Base-by-base conservation (phyloP, 2,888 invertebrate genomes). In the Phyllotreta striolata region DNA sequence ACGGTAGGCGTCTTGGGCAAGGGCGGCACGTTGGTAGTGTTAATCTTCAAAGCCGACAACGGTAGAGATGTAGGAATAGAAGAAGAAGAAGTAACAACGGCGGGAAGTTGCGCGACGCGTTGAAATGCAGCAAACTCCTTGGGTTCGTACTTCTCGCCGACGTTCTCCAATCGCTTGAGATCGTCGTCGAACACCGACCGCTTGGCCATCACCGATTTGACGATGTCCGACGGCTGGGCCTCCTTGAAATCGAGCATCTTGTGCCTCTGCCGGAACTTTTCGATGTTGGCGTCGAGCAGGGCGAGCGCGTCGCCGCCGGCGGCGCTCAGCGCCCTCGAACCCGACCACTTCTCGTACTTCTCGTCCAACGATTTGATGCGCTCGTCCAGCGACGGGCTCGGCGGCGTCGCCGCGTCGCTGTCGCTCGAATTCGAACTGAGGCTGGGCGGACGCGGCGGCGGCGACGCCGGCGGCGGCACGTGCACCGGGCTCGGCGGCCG, bases 101-200 rank as follows among this genome's bases (percentile, higher is more conserved):
- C 34, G 49, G 70, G 59, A 43, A 57, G 40, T 38, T 44, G 44
- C 14, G 58, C 24, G 12, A 40, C 43, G 35, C 79, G 77, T 38
- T 80, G 74, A 73, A 78, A 78, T 49, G 74, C 67, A 56, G 81
- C 81, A 72, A 86, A 87, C 67, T 87, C 87, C 70, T 80, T 85
- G 66, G 85, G 88, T 83, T 95, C 88, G 83, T 94, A 89, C 83
- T 93, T 89, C 81, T 95, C 89, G 78, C 90, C 86, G 63, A 92
- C 90, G 75, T 93, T 93, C 80, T 96, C 96, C 63, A 98, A 84
- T 39, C 98, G 86, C 81, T 96, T 95, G 43, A 92, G 89, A 80
- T 98, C 98, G 80, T 97, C 97, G 79, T 98, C 98, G 81, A 98
- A 97, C 58, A 98, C 94, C 56, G 95, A 96, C 68, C 92, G 90